phyloP scores from a whole-genome alignment of 2,888 invertebrate genomes.

The Panopea generosa region DNA sequence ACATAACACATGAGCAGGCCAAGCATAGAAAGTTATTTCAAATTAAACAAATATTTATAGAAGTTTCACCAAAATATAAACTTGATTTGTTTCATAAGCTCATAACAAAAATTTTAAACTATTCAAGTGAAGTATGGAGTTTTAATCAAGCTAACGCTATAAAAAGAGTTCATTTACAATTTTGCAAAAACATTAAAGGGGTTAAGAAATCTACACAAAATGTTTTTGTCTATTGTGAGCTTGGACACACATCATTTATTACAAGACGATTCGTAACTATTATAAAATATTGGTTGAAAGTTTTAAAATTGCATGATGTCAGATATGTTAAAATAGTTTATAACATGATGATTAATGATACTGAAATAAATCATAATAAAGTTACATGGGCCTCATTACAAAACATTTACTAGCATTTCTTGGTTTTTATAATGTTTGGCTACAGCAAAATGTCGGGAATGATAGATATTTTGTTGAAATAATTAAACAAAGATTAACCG shows the following conservation, averaged over 20 bases:
- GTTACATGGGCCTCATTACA: too few species aligned
- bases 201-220: conserved; percentile 4
- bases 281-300: conserved; percentile 9
- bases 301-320: neutral
- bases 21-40: neutral
- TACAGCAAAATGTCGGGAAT: too few species aligned
- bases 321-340: too few species aligned
- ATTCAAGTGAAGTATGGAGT: conserved; percentile 9
- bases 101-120: conserved; percentile 14
- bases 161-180: conserved; percentile 23
- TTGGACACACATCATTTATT: conserved; percentile 5
- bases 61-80: neutral
- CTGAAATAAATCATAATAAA: too few species aligned
- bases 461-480: too few species aligned
- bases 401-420: too few species aligned
- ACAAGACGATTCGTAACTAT: conserved; percentile 6
- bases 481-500: too few species aligned
- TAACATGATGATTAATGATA: too few species aligned
- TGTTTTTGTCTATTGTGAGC: conserved; percentile 11
- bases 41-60: too few species aligned
- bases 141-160: conserved; percentile 16
- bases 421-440: too few species aligned
- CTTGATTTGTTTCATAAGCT: conserved; percentile 27
- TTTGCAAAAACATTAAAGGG: conserved; percentile 5
- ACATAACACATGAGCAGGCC: neutral